Conservation (phyloP, 2,888 invertebrate species). For the Drosophila prostipennis region DNA sequence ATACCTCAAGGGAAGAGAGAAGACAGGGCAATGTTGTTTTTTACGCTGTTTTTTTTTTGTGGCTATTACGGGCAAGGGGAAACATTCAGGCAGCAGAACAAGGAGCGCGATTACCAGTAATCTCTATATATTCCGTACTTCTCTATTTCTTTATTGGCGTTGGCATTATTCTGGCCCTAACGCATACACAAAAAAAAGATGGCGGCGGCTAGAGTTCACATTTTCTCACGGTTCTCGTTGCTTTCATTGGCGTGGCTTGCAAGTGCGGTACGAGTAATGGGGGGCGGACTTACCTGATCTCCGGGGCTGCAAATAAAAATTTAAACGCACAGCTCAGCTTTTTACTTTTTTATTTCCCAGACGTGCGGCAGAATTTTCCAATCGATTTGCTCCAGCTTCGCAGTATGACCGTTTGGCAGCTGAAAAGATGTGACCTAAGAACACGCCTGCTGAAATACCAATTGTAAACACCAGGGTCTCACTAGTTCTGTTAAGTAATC, state of each 20-base stretch:
- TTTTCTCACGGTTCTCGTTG: slow-evolving; percentile 40
- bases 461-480: background rate
- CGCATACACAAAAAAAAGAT: slow-evolving; percentile 64
- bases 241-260: slow-evolving; percentile 42
- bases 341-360: background rate
- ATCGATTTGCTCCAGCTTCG: background rate
- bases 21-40: slow-evolving; percentile 52
- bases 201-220: slow-evolving; percentile 58
- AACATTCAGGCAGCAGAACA: slow-evolving; percentile 23
- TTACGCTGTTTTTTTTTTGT: background rate
- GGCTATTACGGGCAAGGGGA: slow-evolving; percentile 47
- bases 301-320: slow-evolving; percentile 10
- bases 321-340: background rate
- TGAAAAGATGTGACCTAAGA: background rate
- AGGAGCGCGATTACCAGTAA: slow-evolving; percentile 41
- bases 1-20: slow-evolving; percentile 60
- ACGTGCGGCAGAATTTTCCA: background rate
- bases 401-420: background rate
- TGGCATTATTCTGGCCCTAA: slow-evolving; percentile 8
- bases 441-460: background rate
- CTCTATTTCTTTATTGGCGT: slow-evolving; percentile 5
- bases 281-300: slow-evolving; percentile 58
- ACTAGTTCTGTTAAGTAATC: background rate
- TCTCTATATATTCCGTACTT: slow-evolving; percentile 12
- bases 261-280: slow-evolving; percentile 17